Evolutionary conservation across 2,113 vertebrate genomes (phyloP).

Genomic region (Taxidea taxus): DNA sequence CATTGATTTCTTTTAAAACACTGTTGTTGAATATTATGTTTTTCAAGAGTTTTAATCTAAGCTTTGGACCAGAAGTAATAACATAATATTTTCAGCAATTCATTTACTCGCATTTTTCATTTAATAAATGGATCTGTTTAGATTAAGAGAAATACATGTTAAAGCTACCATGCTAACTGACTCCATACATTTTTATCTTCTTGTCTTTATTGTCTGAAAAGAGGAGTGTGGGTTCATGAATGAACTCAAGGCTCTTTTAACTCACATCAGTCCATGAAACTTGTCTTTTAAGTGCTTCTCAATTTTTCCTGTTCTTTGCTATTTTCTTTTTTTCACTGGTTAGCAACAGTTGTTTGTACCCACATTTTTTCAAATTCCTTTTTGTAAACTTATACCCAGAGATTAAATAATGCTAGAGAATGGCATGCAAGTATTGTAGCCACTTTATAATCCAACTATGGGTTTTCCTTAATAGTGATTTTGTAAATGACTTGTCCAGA

Average conservation of each 20-base stretch:
- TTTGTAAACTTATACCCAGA: background rate
- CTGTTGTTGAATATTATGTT: background rate
- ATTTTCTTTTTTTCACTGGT: background rate
- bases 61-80: background rate
- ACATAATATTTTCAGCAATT: background rate
- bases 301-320: background rate
- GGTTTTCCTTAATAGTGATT: background rate
- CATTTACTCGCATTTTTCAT: background rate
- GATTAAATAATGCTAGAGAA: background rate
- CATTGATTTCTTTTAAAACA: background rate
- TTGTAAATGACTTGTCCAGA: constrained; percentile 65
- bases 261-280: background rate
- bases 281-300: background rate
- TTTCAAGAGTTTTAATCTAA: background rate
- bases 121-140: background rate
- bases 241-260: background rate
- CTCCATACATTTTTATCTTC: background rate
- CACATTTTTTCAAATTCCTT: background rate
- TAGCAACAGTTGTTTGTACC: background rate
- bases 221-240: fast-evolving
- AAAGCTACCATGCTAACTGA: background rate
- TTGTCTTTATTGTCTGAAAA: background rate
- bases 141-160: background rate
- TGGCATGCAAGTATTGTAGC: background rate
- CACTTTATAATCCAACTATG: constrained; percentile 31